Conservation (phyloP, 1,140 invertebrate species). For the Conus betulinus region DNA sequence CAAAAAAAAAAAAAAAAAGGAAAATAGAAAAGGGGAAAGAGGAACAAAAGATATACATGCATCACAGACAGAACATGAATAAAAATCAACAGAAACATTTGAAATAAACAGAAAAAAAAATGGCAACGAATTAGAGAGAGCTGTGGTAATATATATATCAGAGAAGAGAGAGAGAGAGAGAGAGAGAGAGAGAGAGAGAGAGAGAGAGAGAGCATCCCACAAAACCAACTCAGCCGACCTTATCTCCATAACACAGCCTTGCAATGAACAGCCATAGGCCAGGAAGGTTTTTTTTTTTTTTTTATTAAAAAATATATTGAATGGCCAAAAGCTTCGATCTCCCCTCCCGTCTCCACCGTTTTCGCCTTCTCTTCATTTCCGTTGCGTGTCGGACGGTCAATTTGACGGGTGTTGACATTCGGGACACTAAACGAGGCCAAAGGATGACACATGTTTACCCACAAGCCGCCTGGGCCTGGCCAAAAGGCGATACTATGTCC, state of each 20-base stretch:
- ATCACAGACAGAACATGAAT: too few relatives aligned
- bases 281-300: too few relatives aligned
- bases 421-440: slow-evolving; percentile 36
- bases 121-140: too few relatives aligned
- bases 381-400: slow-evolving; percentile 15
- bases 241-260: neutral
- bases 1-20: neutral
- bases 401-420: slow-evolving; percentile 38
- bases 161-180: neutral
- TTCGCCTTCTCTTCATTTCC: slow-evolving; percentile 33
- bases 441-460: slow-evolving; percentile 41
- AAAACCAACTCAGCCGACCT: neutral
- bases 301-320: neutral
- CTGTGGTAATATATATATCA: too few relatives aligned
- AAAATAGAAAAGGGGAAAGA: neutral
- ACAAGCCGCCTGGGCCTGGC: neutral
- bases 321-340: neutral
- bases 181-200: neutral
- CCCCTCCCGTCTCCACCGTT: neutral
- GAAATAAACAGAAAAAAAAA: neutral
- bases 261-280: too few relatives aligned
- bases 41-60: too few relatives aligned
- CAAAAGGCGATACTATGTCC: slow-evolving; percentile 38
- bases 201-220: neutral
- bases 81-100: too few relatives aligned